Percentiles rank a stretch among this genome's conserved stretches.
Conservation (phyloP, 2,113 vertebrate species). For the Ciconia maguari region DNA sequence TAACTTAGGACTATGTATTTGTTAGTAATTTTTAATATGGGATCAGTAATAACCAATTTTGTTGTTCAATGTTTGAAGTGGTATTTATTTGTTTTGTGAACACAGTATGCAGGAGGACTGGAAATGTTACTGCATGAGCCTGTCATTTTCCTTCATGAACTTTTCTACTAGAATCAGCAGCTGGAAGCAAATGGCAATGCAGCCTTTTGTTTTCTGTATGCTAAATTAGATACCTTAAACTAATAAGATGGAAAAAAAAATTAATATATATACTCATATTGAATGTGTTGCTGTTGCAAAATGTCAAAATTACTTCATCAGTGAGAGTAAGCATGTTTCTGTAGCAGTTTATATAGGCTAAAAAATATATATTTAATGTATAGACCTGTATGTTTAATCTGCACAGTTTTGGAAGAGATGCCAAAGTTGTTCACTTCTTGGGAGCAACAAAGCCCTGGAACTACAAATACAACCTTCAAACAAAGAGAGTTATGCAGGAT, state of each 20-base stretch:
- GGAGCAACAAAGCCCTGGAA: slow-evolving; percentile 85
- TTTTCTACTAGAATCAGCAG: not conserved
- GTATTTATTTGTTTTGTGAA: not conserved
- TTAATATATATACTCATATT: not conserved
- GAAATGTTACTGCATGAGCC: not conserved
- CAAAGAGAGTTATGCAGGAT: slow-evolving; percentile 29
- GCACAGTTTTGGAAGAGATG: slow-evolving; percentile 80
- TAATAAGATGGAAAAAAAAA: not conserved
- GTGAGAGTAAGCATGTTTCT: not conserved
- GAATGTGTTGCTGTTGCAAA: not conserved
- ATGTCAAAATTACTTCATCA: not conserved
- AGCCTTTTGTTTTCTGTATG: not conserved
- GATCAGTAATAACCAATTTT: not conserved
- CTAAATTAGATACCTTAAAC: not conserved
- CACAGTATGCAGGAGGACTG: not conserved
- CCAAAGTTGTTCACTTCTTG: slow-evolving; percentile 88
- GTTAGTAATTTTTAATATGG: not conserved
- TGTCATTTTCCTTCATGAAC: not conserved
- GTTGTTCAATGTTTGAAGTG: not conserved
- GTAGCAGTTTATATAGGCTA: not conserved
- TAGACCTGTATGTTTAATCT: not conserved
- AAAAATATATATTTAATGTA: not conserved
- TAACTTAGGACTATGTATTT: not conserved
- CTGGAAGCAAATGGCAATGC: not conserved
- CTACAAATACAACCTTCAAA: slow-evolving; percentile 63